Evolutionary conservation across 2,797 vertebrate genomes (phyloP).

Genomic region (Corythornis leucogaster): DNA sequence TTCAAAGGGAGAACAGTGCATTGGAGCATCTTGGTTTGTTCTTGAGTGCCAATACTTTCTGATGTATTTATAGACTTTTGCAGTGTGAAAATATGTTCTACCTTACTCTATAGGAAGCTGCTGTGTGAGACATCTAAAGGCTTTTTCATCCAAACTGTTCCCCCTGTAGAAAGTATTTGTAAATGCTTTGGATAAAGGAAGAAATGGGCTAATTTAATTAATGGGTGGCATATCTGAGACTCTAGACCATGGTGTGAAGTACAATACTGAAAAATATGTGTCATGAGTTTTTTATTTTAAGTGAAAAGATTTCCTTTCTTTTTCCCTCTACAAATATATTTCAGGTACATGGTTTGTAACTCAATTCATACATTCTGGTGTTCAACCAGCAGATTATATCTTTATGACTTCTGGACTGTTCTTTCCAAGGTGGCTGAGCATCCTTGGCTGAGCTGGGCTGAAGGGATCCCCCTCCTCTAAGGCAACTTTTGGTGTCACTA

Average conservation of each 20-base stretch:
- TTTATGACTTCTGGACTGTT: neutral
- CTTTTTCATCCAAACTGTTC: neutral
- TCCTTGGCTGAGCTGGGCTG: neutral
- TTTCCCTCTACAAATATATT: neutral
- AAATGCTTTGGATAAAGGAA: neutral
- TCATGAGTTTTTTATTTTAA: neutral
- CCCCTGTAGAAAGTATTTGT: neutral
- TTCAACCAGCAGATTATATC: neutral
- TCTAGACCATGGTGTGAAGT: neutral
- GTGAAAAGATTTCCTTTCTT: neutral
- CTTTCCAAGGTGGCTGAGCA: neutral
- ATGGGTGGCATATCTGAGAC: neutral
- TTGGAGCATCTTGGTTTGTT: neutral
- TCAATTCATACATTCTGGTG: neutral
- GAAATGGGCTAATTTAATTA: neutral
- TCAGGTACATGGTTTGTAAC: neutral
- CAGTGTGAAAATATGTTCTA: neutral
- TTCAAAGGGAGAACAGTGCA: neutral
- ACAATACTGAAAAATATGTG: neutral
- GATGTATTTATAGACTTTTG: neutral
- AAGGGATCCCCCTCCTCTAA: neutral
- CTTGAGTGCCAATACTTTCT: neutral
- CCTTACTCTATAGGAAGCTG: neutral
- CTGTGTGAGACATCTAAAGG: neutral
- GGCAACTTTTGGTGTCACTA: neutral